Base-by-base conservation (phyloP, 2,797 vertebrate species). In the Artibeus jamaicensis region DNA sequence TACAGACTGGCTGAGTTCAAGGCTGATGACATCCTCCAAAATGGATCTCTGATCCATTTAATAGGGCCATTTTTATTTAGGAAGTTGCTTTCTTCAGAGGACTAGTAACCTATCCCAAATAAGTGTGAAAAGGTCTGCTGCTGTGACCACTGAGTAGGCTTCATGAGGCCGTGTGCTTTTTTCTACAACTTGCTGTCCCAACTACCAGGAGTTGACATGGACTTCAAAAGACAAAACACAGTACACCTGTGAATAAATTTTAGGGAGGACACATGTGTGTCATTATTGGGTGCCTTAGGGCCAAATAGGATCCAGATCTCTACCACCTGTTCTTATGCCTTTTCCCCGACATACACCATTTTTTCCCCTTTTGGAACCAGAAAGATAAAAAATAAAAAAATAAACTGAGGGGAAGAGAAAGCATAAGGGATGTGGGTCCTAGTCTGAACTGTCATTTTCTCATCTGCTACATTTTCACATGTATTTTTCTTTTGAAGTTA, bases 321-420 rank as follows among this genome's bases (percentile, higher is more conserved):
- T 0, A 0, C 22, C 90, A 81, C 34, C 37, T 73, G 14, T 50
- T 73, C 46, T 34, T 44, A 12, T 2, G 24, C 24, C 24, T 57
- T 0, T 5, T 14, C 19, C 34, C 9, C 6, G 3, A 1, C n/a
- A 0, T 1, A 18, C 6, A 73, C 1, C 29, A n/a, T 55, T 8
- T 14, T 7, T 14, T 6, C 21, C 8, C 11, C 18, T 26, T 53
- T 11, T 53, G 34, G 53, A 68, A 65, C 3, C 77, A 15, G 10
- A 96, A 42, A 32, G 57, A 84, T 42, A 32, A 34, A 65, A 83
- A 44, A 68, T 12, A 77, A 37, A 37, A 9, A 68, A 48, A 32
- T 32, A 65, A 6, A 26, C 9, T 5, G n/a, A 44, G 29, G 26
- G 19, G 22, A 50, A 32, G 11, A 48, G 2, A 21, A n/a, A 57